These are phyloP conservation scores for Eufriesea mexicana DNA, from an alignment of 1,140 invertebrate genomes.

Conservation along the genomic window DNA sequence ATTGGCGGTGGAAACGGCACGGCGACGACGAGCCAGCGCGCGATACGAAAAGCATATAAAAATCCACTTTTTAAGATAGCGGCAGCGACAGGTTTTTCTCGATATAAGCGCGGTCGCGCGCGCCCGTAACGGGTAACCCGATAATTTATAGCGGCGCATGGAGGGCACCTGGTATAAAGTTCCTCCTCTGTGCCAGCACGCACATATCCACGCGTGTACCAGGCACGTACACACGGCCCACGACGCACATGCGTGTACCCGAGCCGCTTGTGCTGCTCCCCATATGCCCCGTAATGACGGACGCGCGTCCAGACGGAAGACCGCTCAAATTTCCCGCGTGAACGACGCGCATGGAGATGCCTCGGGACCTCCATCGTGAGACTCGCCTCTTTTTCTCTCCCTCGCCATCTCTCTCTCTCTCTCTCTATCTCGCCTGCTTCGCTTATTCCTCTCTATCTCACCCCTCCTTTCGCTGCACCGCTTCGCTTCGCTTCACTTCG, in stretches of 20 bases:
- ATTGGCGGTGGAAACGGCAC: not conserved
- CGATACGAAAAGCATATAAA: constrained; percentile 41
- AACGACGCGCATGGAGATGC: constrained; percentile 50
- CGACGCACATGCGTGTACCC: constrained; percentile 40
- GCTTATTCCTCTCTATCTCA: not conserved
- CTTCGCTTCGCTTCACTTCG: not conserved
- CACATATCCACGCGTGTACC: constrained; percentile 25
- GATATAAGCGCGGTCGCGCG: constrained; percentile 39
- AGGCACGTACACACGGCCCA: not conserved
- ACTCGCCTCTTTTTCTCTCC: constrained; percentile 4
- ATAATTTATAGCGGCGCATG: constrained; percentile 66
- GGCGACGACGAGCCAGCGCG: not conserved
- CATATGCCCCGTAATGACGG: constrained; percentile 65
- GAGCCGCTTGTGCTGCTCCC: constrained; percentile 42
- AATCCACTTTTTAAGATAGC: constrained; percentile 50
- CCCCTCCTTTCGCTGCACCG: not conserved
- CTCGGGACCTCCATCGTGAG: constrained; percentile 35
- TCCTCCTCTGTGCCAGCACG: constrained; percentile 29
- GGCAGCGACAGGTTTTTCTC: constrained; percentile 58
- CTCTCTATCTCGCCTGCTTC: not conserved
- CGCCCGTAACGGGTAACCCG: constrained; percentile 63
- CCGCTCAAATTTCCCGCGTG: constrained; percentile 72
- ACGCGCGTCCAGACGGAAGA: constrained; percentile 63
- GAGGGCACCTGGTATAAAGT: constrained; percentile 62
- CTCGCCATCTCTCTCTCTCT: too few species aligned